Percentiles rank a stretch among this genome's conserved stretches.
Conservation (phyloP, 1,140 invertebrate species). For the Episyrphus balteatus region DNA sequence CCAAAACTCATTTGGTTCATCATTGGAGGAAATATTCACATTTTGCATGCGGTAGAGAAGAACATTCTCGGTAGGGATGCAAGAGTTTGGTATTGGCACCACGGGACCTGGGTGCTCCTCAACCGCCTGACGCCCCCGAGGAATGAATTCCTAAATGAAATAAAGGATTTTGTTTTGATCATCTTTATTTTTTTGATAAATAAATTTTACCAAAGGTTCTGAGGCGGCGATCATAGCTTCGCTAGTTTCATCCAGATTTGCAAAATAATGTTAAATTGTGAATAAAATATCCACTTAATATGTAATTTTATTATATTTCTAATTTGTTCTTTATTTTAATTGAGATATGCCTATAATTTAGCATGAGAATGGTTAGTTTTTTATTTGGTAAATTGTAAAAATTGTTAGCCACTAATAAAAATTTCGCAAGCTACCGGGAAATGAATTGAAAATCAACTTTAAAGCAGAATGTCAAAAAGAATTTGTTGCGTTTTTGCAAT, state of each 20-base stretch:
- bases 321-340: no score
- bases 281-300: no score
- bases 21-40: constrained; percentile 55
- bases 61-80: constrained; percentile 43
- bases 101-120: constrained; percentile 59
- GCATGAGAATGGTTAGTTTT: no score
- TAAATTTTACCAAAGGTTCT: constrained; percentile 56
- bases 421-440: no score
- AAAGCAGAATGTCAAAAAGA: no score
- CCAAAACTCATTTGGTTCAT: constrained; percentile 54
- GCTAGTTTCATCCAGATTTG: constrained; percentile 67
- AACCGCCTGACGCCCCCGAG: constrained; percentile 72
- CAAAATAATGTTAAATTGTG: constrained; percentile 8
- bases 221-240: constrained; percentile 68
- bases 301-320: no score
- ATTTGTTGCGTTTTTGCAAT: no score
- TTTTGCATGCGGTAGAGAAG: constrained; percentile 59
- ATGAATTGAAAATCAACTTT: no score
- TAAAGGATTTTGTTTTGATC: background rate
- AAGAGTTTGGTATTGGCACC: constrained; percentile 28
- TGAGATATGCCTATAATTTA: no score
- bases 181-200: background rate
- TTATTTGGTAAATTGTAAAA: no score
- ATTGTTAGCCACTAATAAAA: no score
- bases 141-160: constrained; percentile 69